phyloP scores from a whole-genome alignment of 1,140 invertebrate genomes.

The Drosophila paulistorum region DNA sequence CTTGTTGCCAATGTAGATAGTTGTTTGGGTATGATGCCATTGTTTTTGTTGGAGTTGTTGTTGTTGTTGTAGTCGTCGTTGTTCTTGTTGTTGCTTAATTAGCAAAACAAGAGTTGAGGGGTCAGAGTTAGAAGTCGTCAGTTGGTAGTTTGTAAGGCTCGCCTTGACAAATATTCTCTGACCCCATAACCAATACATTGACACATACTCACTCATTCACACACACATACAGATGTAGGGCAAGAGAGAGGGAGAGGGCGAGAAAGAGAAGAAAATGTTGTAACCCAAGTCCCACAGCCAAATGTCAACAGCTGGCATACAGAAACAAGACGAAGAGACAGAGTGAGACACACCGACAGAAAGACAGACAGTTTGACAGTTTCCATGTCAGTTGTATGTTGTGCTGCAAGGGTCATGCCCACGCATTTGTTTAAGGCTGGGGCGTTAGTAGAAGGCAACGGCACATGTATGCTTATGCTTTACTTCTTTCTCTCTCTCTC shows the following conservation, averaged over 20 bases:
- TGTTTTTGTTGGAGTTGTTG: constrained; percentile 17
- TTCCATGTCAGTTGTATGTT: constrained; percentile 32
- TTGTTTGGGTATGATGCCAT: constrained; percentile 7
- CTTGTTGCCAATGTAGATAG: constrained; percentile 19
- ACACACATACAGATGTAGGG: neutral
- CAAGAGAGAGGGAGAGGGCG: too few species aligned
- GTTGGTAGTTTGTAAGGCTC: neutral
- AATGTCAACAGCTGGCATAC: constrained; percentile 65
- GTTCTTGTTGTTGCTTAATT: constrained; percentile 54
- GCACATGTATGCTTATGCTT: constrained; percentile 5
- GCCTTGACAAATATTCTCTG: constrained; percentile 20
- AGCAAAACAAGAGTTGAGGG: constrained; percentile 35
- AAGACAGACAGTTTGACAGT: constrained; percentile 22
- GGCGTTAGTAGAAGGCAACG: neutral
- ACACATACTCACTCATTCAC: neutral
- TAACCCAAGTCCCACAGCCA: constrained; percentile 39
- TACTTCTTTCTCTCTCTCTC: neutral
- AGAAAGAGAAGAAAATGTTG: constrained; percentile 24
- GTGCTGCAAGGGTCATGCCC: constrained; percentile 50
- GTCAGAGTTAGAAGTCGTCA: constrained; percentile 3
- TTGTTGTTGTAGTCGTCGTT: neutral
- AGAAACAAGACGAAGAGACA: constrained; percentile 33
- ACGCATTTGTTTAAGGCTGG: constrained; percentile 15
- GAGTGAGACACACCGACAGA: constrained; percentile 4
- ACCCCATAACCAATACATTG: constrained; percentile 24